phyloP scores from a whole-genome alignment of 1,140 invertebrate species.

The Sipha flava region DNA sequence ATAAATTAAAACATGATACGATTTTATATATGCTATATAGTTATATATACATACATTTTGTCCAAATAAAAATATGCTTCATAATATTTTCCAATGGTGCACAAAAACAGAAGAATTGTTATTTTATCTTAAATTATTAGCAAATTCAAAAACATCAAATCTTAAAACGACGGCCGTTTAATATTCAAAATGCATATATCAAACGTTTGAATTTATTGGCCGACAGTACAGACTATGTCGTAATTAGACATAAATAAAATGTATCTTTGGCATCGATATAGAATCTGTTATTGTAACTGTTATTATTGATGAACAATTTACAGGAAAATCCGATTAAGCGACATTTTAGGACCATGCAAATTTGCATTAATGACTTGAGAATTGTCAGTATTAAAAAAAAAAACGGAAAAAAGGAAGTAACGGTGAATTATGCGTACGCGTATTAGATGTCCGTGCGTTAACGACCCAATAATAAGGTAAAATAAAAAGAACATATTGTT shows the following conservation, averaged over 20 bases:
- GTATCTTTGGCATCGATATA: neutral
- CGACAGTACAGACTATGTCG: neutral
- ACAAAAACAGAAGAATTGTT: neutral
- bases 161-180: neutral
- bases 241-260: constrained; percentile 11
- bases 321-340: neutral
- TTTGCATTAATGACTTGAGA: neutral
- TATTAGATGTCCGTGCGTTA: too few species aligned
- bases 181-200: neutral
- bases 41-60: too few species aligned
- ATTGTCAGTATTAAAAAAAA: neutral
- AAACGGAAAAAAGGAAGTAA: neutral
- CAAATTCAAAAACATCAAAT: neutral
- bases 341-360: neutral
- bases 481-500: neutral
- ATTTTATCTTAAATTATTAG: neutral
- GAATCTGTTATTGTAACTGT: too few species aligned
- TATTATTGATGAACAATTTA: neutral
- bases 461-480: neutral
- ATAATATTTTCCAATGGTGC: neutral
- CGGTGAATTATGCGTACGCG: too few species aligned
- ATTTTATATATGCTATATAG: too few species aligned
- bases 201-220: neutral
- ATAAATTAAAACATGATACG: too few species aligned
- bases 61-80: neutral